Evolutionary conservation across 2,797 vertebrate genomes (phyloP).

Genomic region (Epinephelus malabaricus): DNA sequence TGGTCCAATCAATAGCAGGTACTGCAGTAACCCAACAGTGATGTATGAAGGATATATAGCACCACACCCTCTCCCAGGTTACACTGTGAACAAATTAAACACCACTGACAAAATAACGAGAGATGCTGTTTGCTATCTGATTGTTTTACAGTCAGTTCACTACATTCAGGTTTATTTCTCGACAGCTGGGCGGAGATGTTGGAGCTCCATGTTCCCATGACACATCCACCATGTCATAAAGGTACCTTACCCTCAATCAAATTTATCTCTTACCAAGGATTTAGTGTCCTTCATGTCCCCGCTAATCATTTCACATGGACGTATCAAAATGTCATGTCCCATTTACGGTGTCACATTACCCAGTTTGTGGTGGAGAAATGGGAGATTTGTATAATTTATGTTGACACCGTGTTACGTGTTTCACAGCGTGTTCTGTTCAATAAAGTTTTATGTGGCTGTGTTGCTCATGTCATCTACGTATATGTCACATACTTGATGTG

Average conservation of each 20-base stretch:
- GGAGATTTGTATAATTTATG: slow-evolving; percentile 17
- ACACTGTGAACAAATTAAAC: neutral
- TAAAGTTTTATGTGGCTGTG: slow-evolving; percentile 12
- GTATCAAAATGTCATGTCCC: slow-evolving; percentile 18
- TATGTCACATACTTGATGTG: slow-evolving; percentile 1
- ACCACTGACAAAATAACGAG: slow-evolving; percentile 10
- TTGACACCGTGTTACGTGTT: neutral
- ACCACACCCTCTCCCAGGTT: neutral
- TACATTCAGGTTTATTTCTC: neutral
- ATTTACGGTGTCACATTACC: neutral
- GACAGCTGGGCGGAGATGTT: neutral
- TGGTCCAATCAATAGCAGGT: slow-evolving; percentile 37
- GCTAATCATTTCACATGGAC: slow-evolving; percentile 17
- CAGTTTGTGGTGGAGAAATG: slow-evolving; percentile 18
- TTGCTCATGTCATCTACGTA: neutral
- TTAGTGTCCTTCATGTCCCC: slow-evolving; percentile 1
- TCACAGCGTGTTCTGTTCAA: slow-evolving; percentile 26
- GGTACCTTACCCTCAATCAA: slow-evolving; percentile 6
- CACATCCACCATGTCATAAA: neutral
- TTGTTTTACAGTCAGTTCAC: neutral
- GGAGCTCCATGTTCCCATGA: neutral
- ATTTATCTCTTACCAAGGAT: neutral
- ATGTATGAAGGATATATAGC: slow-evolving; percentile 17
- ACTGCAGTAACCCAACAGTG: slow-evolving; percentile 7
- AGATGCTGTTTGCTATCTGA: neutral